Evolutionary conservation across 1,140 invertebrate genomes (phyloP).

Genomic region (Papilio glaucus): DNA sequence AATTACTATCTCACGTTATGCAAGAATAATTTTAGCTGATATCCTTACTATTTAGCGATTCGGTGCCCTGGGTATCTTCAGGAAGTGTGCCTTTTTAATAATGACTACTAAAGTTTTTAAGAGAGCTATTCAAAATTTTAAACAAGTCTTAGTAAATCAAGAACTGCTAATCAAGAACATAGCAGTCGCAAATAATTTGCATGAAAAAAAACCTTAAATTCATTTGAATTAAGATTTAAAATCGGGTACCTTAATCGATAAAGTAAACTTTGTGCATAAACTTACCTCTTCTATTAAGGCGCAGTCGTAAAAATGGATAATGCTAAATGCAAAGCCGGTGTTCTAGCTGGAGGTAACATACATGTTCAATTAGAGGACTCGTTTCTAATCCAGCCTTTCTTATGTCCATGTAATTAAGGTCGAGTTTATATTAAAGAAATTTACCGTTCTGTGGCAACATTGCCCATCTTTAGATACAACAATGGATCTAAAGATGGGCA

Average conservation of each 20-base stretch:
- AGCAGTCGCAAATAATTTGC: conserved; percentile 13
- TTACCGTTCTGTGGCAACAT: conserved; percentile 21
- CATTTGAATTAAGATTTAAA: conserved; percentile 40
- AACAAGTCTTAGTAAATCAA: not conserved
- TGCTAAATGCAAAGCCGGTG: conserved; percentile 49
- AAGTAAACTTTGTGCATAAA: conserved; percentile 33
- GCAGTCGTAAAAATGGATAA: conserved; percentile 63
- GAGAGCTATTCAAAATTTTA: not conserved
- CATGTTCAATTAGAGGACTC: conserved; percentile 53
- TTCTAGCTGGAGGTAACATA: conserved; percentile 44
- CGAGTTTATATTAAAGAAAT: conserved; percentile 40
- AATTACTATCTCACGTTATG: too few species aligned
- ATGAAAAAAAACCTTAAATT: conserved; percentile 22
- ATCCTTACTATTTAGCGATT: too few species aligned
- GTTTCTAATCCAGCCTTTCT: conserved; percentile 31
- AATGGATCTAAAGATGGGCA: conserved; percentile 22
- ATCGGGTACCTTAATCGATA: conserved; percentile 20
- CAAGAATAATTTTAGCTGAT: too few species aligned
- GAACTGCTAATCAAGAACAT: conserved; percentile 49
- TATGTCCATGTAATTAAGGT: conserved; percentile 18
- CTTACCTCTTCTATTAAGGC: conserved; percentile 53
- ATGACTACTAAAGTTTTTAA: not conserved
- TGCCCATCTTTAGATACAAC: conserved; percentile 15
- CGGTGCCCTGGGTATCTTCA: too few species aligned
- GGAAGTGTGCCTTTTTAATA: too few species aligned